Base-by-base conservation (phyloP, 2,888 invertebrate genomes). In the Drosophila mayaguana region DNA sequence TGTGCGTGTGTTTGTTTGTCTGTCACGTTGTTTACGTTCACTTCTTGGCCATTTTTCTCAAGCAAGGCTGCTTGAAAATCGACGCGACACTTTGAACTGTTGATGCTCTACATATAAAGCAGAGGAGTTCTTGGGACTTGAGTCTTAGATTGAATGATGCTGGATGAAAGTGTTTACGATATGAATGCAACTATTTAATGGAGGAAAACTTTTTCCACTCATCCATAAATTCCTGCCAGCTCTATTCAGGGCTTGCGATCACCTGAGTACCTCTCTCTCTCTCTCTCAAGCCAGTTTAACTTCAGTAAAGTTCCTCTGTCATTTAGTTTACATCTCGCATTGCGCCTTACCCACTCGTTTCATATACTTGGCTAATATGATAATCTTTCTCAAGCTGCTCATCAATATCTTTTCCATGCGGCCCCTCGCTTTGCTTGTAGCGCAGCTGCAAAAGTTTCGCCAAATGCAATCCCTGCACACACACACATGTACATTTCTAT, bases 11-110 rank as follows among this genome's bases (percentile, higher is more conserved):
- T 76, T 53, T 75, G 72, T 81, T 66, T 63, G 77, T 73, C 76
- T 84, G 74, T 87, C 88, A 60, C 75, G 72, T 81, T 85, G 88
- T 89, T 85, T 89, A 89, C 85, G 88, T 62, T 84, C 67, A 71
- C 72, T 75, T 72, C 72, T 71, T 60, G 74, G 68, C 82, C 88
- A 85, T 89, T 73, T 89, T 81, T 84, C 79, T 84, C 66, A 55
- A 50, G 60, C 73, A 55, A 68, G 59, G 57, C 43, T 67, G 50
- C 71, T 70, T 64, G 62, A 40, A 72, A 74, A 77, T 79, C 72
- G 79, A 70, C 75, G 75, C 72, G 69, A 57, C 69, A 80, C 63
- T 80, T 68, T 65, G 53, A 66, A 65, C 48, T 55, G 14, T 40
- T 32, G 65, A 62, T 83, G 72, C 80, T 28, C 86, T 83, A 78